Percentiles rank a stretch among this genome's conserved stretches.
phyloP scores from a whole-genome alignment of 2,113 vertebrate species.

The Centrocercus urophasianus region DNA sequence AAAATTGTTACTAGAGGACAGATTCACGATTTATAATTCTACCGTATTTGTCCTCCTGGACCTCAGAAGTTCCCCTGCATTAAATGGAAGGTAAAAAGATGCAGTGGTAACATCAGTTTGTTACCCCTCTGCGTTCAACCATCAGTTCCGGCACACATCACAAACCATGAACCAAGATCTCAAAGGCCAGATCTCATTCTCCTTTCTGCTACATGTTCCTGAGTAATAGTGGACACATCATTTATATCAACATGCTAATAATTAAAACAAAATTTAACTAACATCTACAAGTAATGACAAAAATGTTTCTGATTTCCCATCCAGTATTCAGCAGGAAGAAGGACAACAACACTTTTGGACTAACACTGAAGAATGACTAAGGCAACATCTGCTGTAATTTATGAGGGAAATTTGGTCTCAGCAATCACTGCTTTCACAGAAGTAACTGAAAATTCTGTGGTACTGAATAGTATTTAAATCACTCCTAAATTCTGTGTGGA shows the following conservation, averaged over 20 bases:
- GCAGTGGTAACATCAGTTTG: neutral
- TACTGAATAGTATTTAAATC: neutral
- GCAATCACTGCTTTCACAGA: neutral
- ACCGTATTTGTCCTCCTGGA: neutral
- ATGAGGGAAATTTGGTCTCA: neutral
- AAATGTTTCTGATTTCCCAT: neutral
- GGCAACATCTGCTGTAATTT: neutral
- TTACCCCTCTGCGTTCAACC: neutral
- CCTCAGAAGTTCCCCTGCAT: neutral
- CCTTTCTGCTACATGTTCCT: neutral
- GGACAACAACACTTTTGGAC: neutral
- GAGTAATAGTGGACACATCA: neutral
- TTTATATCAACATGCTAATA: neutral
- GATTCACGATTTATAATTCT: accelerated
- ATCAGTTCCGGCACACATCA: neutral
- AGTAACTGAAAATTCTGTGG: neutral
- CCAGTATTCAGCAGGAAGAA: neutral
- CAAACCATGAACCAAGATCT: neutral
- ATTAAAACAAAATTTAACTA: neutral
- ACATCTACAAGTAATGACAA: neutral
- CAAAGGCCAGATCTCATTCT: neutral
- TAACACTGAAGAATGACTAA: neutral
- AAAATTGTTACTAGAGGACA: neutral
- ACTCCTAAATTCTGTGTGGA: neutral
- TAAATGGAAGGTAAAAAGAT: neutral